Conservation (phyloP, 64 coral and sea anemone species). For the Acropora yongei region DNA sequence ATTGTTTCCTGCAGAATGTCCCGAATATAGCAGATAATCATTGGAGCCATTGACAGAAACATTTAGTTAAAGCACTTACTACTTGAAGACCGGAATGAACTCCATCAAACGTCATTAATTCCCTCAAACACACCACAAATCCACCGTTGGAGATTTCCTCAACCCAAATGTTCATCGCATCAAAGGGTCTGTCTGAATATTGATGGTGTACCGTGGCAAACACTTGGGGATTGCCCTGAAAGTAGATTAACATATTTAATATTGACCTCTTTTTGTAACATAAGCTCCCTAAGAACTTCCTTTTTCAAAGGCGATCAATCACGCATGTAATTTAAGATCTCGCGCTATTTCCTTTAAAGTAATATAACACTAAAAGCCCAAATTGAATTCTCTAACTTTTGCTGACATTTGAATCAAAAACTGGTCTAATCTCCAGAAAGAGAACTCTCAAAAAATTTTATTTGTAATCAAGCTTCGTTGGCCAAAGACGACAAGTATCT, state of each 20-base stretch:
- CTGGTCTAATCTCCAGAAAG: no score
- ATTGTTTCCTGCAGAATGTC: no score
- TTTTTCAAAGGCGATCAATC: background rate
- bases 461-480: no score
- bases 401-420: no score
- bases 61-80: conserved; percentile 3
- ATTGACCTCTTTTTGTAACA: background rate
- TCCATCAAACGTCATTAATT: conserved; percentile 60
- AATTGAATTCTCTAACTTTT: no score
- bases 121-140: conserved; percentile 57
- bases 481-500: no score
- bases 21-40: no score
- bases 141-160: conserved; percentile 4
- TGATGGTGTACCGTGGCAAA: conserved; percentile 38
- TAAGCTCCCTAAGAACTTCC: background rate
- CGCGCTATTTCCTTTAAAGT: no score
- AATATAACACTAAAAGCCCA: no score
- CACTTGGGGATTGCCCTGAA: conserved; percentile 37
- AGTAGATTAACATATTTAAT: background rate
- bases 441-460: no score
- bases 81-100: conserved; percentile 52
- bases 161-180: conserved; percentile 59
- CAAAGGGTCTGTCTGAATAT: background rate
- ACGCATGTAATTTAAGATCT: no score
- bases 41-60: background rate